These are phyloP conservation scores for Ylistrum balloti DNA, from an alignment of 1,140 invertebrate species.

Conservation along the genomic window DNA sequence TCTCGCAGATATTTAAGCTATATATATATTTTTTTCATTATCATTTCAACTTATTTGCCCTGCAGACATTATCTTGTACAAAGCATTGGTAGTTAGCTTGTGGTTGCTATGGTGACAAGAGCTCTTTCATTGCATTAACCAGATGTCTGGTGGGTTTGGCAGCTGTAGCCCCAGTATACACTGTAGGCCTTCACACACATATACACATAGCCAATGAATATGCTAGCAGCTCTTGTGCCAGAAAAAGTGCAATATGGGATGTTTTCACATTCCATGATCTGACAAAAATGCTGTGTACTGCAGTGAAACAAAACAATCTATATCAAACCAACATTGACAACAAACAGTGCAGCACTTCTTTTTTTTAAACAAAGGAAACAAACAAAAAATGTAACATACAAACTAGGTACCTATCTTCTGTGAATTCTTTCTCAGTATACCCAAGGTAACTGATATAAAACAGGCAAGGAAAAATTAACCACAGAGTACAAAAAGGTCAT, in stretches of 20 bases:
- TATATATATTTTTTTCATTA: not conserved
- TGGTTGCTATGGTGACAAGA: not conserved
- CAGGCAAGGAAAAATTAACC: not conserved
- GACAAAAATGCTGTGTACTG: not conserved
- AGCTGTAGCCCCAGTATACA: not conserved
- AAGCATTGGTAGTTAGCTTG: slow-evolving; percentile 19
- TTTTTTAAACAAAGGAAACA: not conserved
- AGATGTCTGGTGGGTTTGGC: slow-evolving; percentile 26
- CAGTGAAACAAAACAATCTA: slow-evolving; percentile 1
- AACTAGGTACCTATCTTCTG: too few relatives aligned
- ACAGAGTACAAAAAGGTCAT: too few relatives aligned
- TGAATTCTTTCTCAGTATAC: not conserved
- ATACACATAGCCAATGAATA: not conserved
- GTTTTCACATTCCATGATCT: slow-evolving; percentile 29
- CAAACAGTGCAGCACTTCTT: not conserved
- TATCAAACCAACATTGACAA: not conserved
- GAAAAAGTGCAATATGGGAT: slow-evolving; percentile 23
- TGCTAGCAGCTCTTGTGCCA: not conserved
- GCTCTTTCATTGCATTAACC: slow-evolving; percentile 2
- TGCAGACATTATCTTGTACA: not conserved
- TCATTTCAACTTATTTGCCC: not conserved
- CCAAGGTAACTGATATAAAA: not conserved
- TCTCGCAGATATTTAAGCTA: not conserved
- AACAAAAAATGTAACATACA: not conserved
- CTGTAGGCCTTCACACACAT: not conserved